phyloP scores from a whole-genome alignment of 2,888 invertebrate genomes.

The Shargacucullia verbasci region DNA sequence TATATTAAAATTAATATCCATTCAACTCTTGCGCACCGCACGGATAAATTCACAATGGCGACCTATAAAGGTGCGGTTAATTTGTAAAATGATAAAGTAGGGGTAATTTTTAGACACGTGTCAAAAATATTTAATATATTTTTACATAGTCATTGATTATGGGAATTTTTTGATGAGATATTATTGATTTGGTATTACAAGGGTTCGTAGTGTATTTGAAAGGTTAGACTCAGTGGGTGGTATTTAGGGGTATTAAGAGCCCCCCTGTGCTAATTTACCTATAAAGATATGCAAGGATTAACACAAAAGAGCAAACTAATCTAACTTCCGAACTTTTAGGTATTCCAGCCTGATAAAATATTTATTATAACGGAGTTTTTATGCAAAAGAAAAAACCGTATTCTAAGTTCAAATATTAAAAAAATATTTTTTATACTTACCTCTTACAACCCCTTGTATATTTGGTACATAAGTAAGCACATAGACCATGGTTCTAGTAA shows the following conservation, averaged over 20 bases:
- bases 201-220: slow-evolving; percentile 29
- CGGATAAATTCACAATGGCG: slow-evolving; percentile 36
- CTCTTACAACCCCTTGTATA: background rate
- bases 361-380: no score
- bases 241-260: background rate
- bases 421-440: no score
- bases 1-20: slow-evolving; percentile 47
- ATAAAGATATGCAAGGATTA: no score
- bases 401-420: no score
- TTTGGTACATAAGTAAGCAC: slow-evolving; percentile 25
- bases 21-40: slow-evolving; percentile 43
- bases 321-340: no score
- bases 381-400: no score
- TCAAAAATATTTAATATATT: slow-evolving; percentile 65
- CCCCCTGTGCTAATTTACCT: no score
- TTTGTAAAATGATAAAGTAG: slow-evolving; percentile 50
- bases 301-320: no score
- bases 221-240: no score
- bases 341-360: no score
- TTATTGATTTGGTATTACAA: slow-evolving; percentile 20
- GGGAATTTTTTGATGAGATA: slow-evolving; percentile 66
- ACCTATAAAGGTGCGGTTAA: slow-evolving; percentile 52
- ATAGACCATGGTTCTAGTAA: slow-evolving; percentile 14
- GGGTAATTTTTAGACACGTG: slow-evolving; percentile 74
- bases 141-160: slow-evolving; percentile 69